Percentiles rank a stretch among this genome's conserved stretches.
Evolutionary conservation across 2,888 invertebrate genomes (phyloP).

Genomic region (Cheilosia soror): DNA sequence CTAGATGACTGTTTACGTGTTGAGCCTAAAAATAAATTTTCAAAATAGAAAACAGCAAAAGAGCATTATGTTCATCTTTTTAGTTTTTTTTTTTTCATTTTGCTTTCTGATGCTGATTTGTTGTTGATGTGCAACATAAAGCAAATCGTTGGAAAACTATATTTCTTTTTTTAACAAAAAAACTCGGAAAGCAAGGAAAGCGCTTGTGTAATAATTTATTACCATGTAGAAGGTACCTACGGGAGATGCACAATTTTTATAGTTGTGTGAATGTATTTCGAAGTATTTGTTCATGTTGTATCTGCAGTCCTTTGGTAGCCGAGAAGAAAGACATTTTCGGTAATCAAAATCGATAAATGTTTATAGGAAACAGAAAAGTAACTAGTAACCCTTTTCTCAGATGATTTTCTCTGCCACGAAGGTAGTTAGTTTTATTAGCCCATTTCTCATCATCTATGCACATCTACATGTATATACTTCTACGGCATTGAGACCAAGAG

Average conservation of each 20-base stretch:
- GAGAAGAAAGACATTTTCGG: too few species aligned
- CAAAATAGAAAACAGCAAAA: slow-evolving; percentile 56
- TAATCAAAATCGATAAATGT: too few species aligned
- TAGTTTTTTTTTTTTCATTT: slow-evolving; percentile 15
- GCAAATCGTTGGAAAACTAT: slow-evolving; percentile 32
- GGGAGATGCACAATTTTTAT: not conserved
- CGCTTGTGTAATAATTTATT: slow-evolving; percentile 9
- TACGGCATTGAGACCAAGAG: too few species aligned
- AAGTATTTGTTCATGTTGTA: not conserved
- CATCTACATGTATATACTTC: too few species aligned
- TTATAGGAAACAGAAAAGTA: too few species aligned
- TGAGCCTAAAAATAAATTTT: slow-evolving; percentile 63
- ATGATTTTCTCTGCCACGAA: too few species aligned
- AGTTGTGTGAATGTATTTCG: not conserved
- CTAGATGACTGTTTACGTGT: slow-evolving; percentile 50
- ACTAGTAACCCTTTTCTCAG: too few species aligned
- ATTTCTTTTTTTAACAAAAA: slow-evolving; percentile 19
- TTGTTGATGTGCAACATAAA: slow-evolving; percentile 65
- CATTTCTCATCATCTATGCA: too few species aligned
- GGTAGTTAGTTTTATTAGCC: too few species aligned
- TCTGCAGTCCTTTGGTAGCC: too few species aligned
- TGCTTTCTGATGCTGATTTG: slow-evolving; percentile 31
- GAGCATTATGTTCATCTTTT: slow-evolving; percentile 42
- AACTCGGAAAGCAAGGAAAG: not conserved
- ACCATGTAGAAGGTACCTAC: not conserved